Base-by-base conservation (phyloP, 2,113 vertebrate genomes). In the Cnemophilus loriae region DNA sequence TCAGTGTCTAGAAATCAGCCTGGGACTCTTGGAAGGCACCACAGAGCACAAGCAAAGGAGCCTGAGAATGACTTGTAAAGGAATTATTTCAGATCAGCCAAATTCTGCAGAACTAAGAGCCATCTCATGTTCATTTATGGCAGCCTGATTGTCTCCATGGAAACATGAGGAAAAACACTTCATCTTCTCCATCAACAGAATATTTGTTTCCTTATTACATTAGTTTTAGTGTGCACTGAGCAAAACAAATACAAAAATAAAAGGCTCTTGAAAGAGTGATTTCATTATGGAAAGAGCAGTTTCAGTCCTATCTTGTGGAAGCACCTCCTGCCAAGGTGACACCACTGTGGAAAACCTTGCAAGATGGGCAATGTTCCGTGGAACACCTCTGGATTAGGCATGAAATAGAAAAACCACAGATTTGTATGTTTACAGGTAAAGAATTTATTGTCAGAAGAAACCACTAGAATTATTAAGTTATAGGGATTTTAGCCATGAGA, bases 61-160 rank as follows among this genome's bases (percentile, higher is more conserved):
- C 89, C 89, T 37, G 56, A 50, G 86, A 78, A 44, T 44, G 84
- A 77, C 60, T 82, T 74, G 92, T 64, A 80, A 79, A 35, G 78
- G 67, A 93, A 89, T 93, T 47, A 92, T 61, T 73, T 84, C 47
- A 59, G 84, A 96, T 44, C 86, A 95, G 86, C 50, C 82, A 82
- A 94, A 97, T 93, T 60, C 84, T 83, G 16, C 88, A 93, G 87
- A 89, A 87, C 85, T 64, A 79, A 92, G 84, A 97, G 64, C 46
- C 6, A 1, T 75, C 95, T 87, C 83, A 26, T 32, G 61, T 86
- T 92, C 94, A 84, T 91, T 96, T 80, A 84, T 96, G 87, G 76
- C 30, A 86, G 82, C 84, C 87, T 95, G 96, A 96, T 95, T 94
- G 91, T 97, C 94, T 95, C 97, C 96, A 97, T 97, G 95, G 97